These are phyloP conservation scores for Pseudolaguvia tuberculata DNA, from an alignment of 2,113 vertebrate species.

Conservation along the genomic window DNA sequence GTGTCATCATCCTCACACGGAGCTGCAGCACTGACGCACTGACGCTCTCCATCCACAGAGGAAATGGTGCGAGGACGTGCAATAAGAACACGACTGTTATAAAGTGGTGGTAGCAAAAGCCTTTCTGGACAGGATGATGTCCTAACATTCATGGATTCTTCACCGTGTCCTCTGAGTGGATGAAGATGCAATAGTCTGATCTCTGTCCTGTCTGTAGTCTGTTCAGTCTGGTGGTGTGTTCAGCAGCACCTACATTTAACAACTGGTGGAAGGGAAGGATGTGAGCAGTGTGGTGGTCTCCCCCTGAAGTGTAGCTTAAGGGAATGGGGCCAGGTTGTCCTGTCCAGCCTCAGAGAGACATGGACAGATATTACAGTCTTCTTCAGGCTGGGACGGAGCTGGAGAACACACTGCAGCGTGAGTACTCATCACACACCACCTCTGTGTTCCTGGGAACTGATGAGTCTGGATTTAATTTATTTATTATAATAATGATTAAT, in stretches of 20 bases:
- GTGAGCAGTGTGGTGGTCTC: slow-evolving; percentile 45
- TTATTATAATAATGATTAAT: not conserved
- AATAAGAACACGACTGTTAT: slow-evolving; percentile 57
- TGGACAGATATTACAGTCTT: slow-evolving; percentile 77
- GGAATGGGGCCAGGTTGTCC: slow-evolving; percentile 67
- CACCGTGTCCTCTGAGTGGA: not conserved
- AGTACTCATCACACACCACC: slow-evolving; percentile 52
- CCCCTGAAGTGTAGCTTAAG: slow-evolving; percentile 31
- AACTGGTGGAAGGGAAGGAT: slow-evolving; percentile 53
- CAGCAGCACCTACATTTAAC: slow-evolving; percentile 29
- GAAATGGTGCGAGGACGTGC: slow-evolving; percentile 39
- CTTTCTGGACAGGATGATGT: slow-evolving; percentile 45
- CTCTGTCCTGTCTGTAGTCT: slow-evolving; percentile 16
- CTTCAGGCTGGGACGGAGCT: slow-evolving; percentile 75
- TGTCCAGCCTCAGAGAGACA: slow-evolving; percentile 66
- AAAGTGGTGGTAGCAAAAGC: slow-evolving; percentile 51
- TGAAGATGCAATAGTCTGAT: slow-evolving; percentile 27
- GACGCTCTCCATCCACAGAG: slow-evolving; percentile 44
- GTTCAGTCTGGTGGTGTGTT: slow-evolving; percentile 32
- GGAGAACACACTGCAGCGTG: slow-evolving; percentile 73
- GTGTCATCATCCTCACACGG: slow-evolving; percentile 54
- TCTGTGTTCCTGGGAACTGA: not conserved
- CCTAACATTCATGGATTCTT: not conserved
- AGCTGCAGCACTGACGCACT: slow-evolving; percentile 67
- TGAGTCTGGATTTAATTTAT: not conserved